phyloP scores from a whole-genome alignment of 2,113 vertebrate species.

The Mixornis gularis region DNA sequence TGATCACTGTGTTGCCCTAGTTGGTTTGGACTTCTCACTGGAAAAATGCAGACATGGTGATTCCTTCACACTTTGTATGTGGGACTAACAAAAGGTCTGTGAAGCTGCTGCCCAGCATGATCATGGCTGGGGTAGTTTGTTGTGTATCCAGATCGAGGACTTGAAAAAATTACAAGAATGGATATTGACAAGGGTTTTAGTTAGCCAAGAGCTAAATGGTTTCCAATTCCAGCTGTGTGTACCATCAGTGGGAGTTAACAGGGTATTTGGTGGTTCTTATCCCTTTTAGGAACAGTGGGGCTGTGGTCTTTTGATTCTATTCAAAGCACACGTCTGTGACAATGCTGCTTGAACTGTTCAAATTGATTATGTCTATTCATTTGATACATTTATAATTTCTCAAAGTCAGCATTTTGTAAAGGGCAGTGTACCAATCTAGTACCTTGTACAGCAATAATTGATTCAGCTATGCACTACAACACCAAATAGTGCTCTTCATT shows the following conservation, averaged over 20 bases:
- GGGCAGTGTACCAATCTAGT: not conserved
- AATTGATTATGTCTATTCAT: not conserved
- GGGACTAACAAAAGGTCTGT: not conserved
- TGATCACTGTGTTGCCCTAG: not conserved
- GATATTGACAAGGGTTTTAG: not conserved
- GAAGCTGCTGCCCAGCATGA: accelerated
- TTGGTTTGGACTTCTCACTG: not conserved
- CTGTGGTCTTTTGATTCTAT: not conserved
- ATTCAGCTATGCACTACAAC: not conserved
- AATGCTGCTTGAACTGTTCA: not conserved
- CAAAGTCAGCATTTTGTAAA: not conserved
- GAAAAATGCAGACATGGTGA: accelerated
- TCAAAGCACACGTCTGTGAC: not conserved
- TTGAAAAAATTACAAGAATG: not conserved
- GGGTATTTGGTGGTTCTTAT: not conserved
- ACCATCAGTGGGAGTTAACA: not conserved
- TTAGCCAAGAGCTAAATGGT: not conserved
- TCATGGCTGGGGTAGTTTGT: not conserved
- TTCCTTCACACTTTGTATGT: not conserved
- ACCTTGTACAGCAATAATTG: not conserved
- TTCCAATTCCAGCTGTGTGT: not conserved
- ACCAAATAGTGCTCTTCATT: not conserved
- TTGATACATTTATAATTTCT: not conserved
- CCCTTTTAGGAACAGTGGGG: not conserved
- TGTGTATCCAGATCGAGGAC: not conserved